Base-by-base conservation (phyloP, 2,113 vertebrate genomes). In the Neotoma lepida region DNA sequence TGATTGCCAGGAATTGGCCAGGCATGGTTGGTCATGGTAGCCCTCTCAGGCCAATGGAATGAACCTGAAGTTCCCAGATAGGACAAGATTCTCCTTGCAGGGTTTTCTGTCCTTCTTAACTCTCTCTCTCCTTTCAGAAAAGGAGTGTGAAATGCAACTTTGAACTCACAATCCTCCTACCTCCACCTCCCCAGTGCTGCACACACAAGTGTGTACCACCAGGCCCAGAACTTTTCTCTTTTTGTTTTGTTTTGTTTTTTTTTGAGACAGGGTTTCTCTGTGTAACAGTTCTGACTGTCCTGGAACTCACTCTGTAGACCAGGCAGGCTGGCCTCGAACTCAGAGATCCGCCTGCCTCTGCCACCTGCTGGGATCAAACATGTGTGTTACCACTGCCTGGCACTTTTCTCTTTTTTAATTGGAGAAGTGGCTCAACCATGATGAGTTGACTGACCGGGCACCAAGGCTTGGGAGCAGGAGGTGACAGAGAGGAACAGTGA, bases 361-460 rank as follows among this genome's bases (percentile, higher is more conserved):
- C 0, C 14, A 6, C 39, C 44, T 49, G 44, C 26, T 76, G 28
- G 14, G 14, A 30, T 77, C 28, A 49, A 18, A 77, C 6, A 7
- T 30, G 28, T 28, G 13, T 2, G 6, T 6, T 7, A 76, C 0
- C 0, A 17, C 26, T 8, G 6, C 6, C 74, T 30, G 20, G 44
- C 6, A 77, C 44, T 18, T 66, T 35, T 33, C 64, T 28, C 64
- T 2, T 66, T 58, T 66, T 33, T 66, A 66, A 35, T 0, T 66
- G 64, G 64, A 66, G 13, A 33, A 66, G 30, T 66, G 30, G 14
- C 5, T 66, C 64, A 35, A 66, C 30, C 64, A 66, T 6, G 1
- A 33, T 6, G 64, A 6, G 30, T 66, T 66, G 70, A 73, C 39
- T 26, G 20, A 73, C 20, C 41, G 70, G 70, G 70, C 20, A 41